Base-by-base conservation (phyloP, 1,140 invertebrate genomes). In the Monochamus saltuarius region DNA sequence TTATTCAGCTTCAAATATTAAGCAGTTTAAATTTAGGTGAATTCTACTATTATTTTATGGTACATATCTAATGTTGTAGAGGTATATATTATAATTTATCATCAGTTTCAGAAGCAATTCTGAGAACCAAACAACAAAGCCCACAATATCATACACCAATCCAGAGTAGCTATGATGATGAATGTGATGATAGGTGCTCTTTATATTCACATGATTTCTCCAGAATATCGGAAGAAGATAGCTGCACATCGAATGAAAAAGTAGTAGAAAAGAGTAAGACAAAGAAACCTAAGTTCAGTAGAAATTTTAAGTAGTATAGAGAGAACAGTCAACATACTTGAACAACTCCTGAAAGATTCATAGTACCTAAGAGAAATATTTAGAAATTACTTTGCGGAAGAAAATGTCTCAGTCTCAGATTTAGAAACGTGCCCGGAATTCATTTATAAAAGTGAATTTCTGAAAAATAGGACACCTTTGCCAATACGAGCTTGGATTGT, bases 341-440 rank as follows among this genome's bases (percentile, higher is more conserved):
- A 37, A 40, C 29, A 17, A 54, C 51, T 36, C 51, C 51, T 13
- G 51, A 54, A 16, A 54, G 35, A 38, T 11, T 8, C 8, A 37
- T 14, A 35, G 35, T 54, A n/a, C n/a, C n/a, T n/a, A 8, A 13
- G 35, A 14, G 17, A 38, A 35, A 54, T 54, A 38, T 54, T 54
- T 19, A 40, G 14, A 54, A 40, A 40, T n/a, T 54, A 54, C 17
- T 39, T 54, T 1, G 11, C n/a, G 0, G 14, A 47, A 1, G 46
- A 29, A 7, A 29, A 52, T 19, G 34, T n/a, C 11, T n/a, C 11
- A 11, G n/a, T n/a, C n/a, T n/a, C n/a, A n/a, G n/a, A n/a, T n/a
- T n/a, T n/a, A 11, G 51, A 53, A 53, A 53, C 51, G n/a, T 53
- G 51, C 36, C 22, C 13, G 17, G 51, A 53, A 8, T 53, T 53